Base-by-base conservation (phyloP, 2,888 invertebrate species). In the Cryptocheilus praepositus region DNA sequence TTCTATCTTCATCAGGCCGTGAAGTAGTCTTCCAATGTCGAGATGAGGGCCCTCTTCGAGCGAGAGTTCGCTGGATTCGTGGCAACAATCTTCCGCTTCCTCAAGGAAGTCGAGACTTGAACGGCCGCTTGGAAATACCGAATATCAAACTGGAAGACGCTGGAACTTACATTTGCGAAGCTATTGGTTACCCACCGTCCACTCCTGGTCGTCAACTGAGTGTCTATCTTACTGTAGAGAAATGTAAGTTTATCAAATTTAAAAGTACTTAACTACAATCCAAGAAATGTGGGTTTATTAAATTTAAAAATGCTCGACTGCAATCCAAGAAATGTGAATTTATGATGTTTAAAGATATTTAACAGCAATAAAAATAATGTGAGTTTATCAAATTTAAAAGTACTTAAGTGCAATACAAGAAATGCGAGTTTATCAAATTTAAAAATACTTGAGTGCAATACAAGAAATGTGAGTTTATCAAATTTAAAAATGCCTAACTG, bases 1-100 rank as follows among this genome's bases (percentile, higher is more conserved):
- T 19, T 46, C 15, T 0, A 36, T 16, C 7, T 36, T 55, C 45
- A 62, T 56, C 73, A 96, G 98, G 95, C 88, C 94, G 95, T 51
- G 97, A 97, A 89, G 97, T 97, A 46, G 96, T 97, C 44, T 96
- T 98, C 91, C 95, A 94, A 89, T 98, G 98, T 86, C 94, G 97
- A 75, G 97, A 97, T 83, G 96, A 96, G 89, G 96, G 98, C n/a
- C 92, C 92, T 0, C 86, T 92, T 0, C 91, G 96, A 62, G 94
- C 95, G 2, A 91, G 91, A 59, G 95, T 97, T 4, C 91, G 91
- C 44, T 96, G 96, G 95, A 85, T 92, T 0, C 92, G 94, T 61
- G 94, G 93, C 54, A 93, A 93, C 60, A 93, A 94, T 36, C 89
- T 91, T 62, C 93, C 94, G 0, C 87, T 98, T 59, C 97, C 96